Base-by-base conservation (phyloP, 2,888 invertebrate species). In the Scaptomyza flava region DNA sequence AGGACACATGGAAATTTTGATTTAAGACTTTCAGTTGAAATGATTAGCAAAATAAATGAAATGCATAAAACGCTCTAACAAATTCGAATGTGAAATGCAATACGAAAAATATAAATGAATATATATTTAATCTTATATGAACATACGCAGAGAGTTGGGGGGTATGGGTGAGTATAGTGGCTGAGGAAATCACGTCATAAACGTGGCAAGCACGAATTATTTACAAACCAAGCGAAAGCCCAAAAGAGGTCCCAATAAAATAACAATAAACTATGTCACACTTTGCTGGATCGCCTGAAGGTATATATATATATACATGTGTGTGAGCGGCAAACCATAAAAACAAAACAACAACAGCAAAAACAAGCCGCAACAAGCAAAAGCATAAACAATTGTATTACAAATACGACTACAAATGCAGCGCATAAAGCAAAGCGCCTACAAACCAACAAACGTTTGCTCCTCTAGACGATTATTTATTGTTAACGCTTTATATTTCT, bases 211-310 rank as follows among this genome's bases (percentile, higher is more conserved):
- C 84, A 88, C 84, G 84, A 88, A 86, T 83, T 88, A 85, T 88
- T 86, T 88, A 78, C 89, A 74, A 86, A 88, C 81, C 89, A 83
- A 65, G 73, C 81, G 79, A 86, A 85, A 86, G 84, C 87, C 88
- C 79, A 81, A 87, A 87, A 85, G 78, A 86, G 76, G 71, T 76
- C 73, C 81, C 83, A 84, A 84, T 88, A 84, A 84, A 84, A 84
- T 84, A 84, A 84, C 83, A 84, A 84, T 88, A 86, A 88, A 85
- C 87, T 86, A 84, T 82, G 78, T 77, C 78, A 75, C 75, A 75
- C 77, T 75, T 77, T 72, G 77, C 73, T 57, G 77, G 43, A 41
- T 62, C 71, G 66, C 58, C 64, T 48, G 58, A 43, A 59, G 67
- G 42, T 53, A 27, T 51, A 17, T 68, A 41, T 42, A 20, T 12